Conservation (phyloP, 2,888 invertebrate genomes). For the Nemotelus nigrinus region DNA sequence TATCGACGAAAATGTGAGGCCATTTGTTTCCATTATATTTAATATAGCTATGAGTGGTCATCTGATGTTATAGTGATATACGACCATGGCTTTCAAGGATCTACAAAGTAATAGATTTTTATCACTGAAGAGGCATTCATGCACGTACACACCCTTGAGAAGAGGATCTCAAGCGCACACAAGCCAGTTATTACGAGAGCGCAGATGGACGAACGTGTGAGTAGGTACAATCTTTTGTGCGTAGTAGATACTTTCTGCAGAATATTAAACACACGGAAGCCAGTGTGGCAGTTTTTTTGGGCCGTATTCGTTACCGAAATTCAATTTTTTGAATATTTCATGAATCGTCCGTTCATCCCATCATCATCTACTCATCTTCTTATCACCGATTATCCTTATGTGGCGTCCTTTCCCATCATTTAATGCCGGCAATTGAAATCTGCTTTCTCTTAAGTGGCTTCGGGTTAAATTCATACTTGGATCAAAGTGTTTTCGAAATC, state of each 20-base stretch:
- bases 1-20: slow-evolving; percentile 50
- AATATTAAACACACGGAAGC: neutral
- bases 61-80: slow-evolving; percentile 50
- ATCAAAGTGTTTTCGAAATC: slow-evolving; percentile 42
- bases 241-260: too few relatives aligned
- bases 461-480: slow-evolving; percentile 38
- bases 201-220: neutral
- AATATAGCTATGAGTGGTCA: slow-evolving; percentile 52
- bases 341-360: slow-evolving; percentile 19
- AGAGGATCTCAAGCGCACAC: slow-evolving; percentile 18
- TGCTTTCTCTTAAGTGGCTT: slow-evolving; percentile 45
- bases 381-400: slow-evolving; percentile 35
- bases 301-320: slow-evolving; percentile 25
- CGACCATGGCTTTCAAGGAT: slow-evolving; percentile 50
- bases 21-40: slow-evolving; percentile 52
- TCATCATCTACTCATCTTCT: slow-evolving; percentile 43
- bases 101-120: slow-evolving; percentile 51
- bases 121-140: slow-evolving; percentile 43
- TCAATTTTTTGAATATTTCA: slow-evolving; percentile 44
- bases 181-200: slow-evolving; percentile 24
- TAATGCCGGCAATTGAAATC: slow-evolving; percentile 42
- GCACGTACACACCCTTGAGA: slow-evolving; percentile 31
- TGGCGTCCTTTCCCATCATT: slow-evolving; percentile 33
- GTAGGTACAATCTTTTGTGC: too few relatives aligned
- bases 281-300: slow-evolving; percentile 3